Conservation (phyloP, 2,113 vertebrate species). For the Ceyx melanurus region DNA sequence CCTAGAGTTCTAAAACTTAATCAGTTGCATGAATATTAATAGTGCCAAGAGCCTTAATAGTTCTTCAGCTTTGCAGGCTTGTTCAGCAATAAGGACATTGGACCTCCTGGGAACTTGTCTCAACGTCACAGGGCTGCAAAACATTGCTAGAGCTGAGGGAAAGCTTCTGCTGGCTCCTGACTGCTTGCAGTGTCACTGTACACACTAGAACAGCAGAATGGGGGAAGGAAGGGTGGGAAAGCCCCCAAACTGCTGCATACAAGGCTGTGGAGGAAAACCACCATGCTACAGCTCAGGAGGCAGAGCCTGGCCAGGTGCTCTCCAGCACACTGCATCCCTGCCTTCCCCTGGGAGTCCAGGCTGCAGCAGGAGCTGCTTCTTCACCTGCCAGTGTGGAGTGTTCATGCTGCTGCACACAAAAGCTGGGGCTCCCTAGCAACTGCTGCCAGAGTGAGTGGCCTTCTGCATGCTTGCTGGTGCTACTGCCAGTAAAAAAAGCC, state of each 20-base stretch:
- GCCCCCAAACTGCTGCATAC: accelerated
- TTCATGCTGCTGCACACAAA: neutral
- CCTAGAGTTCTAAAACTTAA: neutral
- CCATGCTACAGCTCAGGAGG: neutral
- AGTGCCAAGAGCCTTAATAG: neutral
- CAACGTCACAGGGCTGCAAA: neutral
- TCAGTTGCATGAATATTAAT: neutral
- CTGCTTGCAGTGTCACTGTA: neutral
- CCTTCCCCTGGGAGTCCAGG: neutral
- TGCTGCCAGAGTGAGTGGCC: neutral
- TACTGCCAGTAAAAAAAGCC: neutral
- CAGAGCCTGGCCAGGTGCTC: neutral
- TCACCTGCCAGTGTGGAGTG: neutral
- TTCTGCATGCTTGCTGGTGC: neutral
- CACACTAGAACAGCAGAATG: neutral
- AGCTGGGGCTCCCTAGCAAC: neutral
- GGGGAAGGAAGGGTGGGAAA: neutral
- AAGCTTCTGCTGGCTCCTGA: neutral
- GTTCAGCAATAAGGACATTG: neutral
- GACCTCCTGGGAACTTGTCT: neutral
- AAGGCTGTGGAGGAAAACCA: neutral
- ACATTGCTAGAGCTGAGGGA: neutral
- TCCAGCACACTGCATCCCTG: accelerated
- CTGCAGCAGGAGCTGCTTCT: neutral
- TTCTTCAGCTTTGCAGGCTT: neutral